Evolutionary conservation across 64 coral and sea anemone species (phyloP), one percentile per base, ranked within the genome.

Genomic region (Orbicella faveolata): DNA sequence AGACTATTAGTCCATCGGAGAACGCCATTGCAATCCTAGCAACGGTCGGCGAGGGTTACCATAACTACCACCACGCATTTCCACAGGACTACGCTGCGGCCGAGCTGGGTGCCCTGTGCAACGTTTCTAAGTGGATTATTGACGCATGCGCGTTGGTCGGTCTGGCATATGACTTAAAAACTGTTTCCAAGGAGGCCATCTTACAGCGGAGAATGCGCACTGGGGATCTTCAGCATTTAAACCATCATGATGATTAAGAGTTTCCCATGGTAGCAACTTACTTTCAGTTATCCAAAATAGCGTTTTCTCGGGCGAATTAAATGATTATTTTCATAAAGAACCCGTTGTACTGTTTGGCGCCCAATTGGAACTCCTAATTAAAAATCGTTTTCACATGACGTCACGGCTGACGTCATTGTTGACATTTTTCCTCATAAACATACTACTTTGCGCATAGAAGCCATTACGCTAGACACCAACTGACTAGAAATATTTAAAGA

Each of bases 61-160:
- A 94, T 35, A 95, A 95, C 78, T 95, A 84, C 39, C 94, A 95
- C 67, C 94, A 95, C 37, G 84, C 84, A 1, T 94, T 94, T 63
- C 93, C 93, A 9, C 89, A 90, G 9, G 93, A 94, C 35, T 94
- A 94, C 34, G 63, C 89, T 6, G 73, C 94, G 18, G 88, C 89
- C 74, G 94, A 95, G 69, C 65, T 89, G 83, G 79, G 79, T 41
- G 79, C 87, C 36, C 36, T 64, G 8, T 64, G 25, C 26, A 93
- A 93, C 35, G 12, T 89, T 36, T 61, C 81, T 6, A 92, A 83
- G 35, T 52, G 34, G 21, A 1, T 92, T 10, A 92, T 92, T 63
- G 79, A 92, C 57, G 30, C 76, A 2, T 92, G 36, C 33, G 73
- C 57, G 21, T 26, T 59, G 61, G 14, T 92, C 48, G 92, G 92